A percentile compares a stretch with the other conserved stretches of the same genome.
These are phyloP conservation scores for Dermatophagoides farinae DNA, from an alignment of 1,140 invertebrate genomes.

Conservation along the genomic window DNA sequence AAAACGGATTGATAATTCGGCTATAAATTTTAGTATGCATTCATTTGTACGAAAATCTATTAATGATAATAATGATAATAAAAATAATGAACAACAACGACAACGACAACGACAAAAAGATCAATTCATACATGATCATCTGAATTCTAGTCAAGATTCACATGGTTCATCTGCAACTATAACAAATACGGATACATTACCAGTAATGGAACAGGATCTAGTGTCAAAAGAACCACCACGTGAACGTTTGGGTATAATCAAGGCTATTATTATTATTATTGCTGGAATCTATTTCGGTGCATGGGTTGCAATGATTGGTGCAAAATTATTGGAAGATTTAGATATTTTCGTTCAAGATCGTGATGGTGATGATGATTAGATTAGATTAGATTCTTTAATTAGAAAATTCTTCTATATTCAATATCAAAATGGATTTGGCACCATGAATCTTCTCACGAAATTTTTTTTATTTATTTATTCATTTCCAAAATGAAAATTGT, in stretches of 20 bases:
- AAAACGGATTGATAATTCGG: too few species aligned
- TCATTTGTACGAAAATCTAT: too few species aligned
- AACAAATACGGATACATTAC: too few species aligned
- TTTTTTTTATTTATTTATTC: too few species aligned
- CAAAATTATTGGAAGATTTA: not conserved
- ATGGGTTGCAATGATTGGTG: constrained; percentile 6
- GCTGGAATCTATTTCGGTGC: constrained; percentile 1
- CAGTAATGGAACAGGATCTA: too few species aligned
- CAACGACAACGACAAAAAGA: not conserved
- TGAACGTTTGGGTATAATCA: not conserved
- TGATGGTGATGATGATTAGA: not conserved
- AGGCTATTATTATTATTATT: constrained; percentile 1
- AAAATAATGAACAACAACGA: not conserved
- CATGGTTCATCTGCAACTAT: too few species aligned
- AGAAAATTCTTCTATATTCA: not conserved
- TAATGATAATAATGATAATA: too few species aligned
- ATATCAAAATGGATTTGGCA: too few species aligned
- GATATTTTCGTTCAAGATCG: constrained; percentile 1
- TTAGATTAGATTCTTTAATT: not conserved
- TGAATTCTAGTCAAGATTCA: not conserved
- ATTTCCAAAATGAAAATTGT: too few species aligned
- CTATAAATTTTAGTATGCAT: too few species aligned
- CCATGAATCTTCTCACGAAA: too few species aligned
- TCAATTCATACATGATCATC: not conserved
- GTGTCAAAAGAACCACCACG: not conserved